phyloP scores from a whole-genome alignment of 2,113 vertebrate species.

The Carlito syrichta region DNA sequence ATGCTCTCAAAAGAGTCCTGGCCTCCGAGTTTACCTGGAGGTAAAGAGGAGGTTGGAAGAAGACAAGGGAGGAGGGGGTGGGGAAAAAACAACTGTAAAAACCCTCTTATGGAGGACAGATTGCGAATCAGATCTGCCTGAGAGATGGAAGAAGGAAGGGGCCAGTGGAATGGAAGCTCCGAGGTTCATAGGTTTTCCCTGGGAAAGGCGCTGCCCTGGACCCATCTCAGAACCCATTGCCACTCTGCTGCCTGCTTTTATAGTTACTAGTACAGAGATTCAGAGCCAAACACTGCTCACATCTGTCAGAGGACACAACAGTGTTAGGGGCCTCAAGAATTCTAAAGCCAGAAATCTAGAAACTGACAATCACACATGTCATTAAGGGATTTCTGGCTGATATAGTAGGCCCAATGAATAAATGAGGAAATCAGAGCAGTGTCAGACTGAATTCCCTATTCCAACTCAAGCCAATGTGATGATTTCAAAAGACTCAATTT shows the following conservation, averaged over 20 bases:
- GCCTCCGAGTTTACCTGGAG: conserved; percentile 93
- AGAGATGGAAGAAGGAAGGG: neutral
- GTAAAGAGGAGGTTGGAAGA: conserved; percentile 43
- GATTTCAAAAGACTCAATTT: conserved; percentile 38
- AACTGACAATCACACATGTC: neutral
- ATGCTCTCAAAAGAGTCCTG: conserved; percentile 99
- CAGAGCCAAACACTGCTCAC: neutral
- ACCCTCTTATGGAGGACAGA: conserved; percentile 50
- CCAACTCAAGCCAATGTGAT: neutral
- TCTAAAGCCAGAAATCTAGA: neutral
- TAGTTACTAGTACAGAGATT: neutral
- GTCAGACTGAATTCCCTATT: neutral
- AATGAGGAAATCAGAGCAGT: neutral
- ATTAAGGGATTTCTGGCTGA: neutral
- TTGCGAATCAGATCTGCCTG: neutral
- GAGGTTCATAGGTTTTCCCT: neutral
- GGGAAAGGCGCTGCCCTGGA: neutral
- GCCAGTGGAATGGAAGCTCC: too few species aligned
- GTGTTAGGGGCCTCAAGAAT: neutral
- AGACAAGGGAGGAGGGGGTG: conserved; percentile 41
- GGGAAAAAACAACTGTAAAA: conserved; percentile 72
- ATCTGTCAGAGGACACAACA: neutral
- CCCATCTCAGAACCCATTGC: too few species aligned
- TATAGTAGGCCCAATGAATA: neutral
- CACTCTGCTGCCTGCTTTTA: neutral